Base-by-base conservation (phyloP, 53 echinoderm and acorn worm genomes). In the Glandiceps talaboti region DNA sequence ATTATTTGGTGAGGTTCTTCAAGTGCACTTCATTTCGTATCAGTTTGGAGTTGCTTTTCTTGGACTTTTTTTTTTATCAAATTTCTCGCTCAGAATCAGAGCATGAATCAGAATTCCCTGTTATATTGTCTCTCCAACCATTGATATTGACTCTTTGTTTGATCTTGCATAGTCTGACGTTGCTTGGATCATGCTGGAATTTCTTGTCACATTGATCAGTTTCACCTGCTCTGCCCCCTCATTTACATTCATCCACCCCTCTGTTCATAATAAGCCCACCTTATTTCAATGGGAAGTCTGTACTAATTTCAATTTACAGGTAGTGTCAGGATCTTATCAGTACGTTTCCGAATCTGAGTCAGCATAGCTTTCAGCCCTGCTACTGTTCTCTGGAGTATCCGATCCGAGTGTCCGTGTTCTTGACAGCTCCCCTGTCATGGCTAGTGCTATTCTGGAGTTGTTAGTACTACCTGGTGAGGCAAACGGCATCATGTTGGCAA, bases 331-430 rank as follows among this genome's bases (percentile, higher is more conserved):
- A 6, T 20, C 6, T 20, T 45, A 45, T 20, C 20, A 99, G 83
- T 99, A 99, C 1, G 99, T 99, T 77, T 99, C 99, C 0, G 99
- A 99, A 85, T 99, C 99, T 10, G 93, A 93, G 80, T 99, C 93
- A 27, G 93, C 93, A 33, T 91, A 90, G 76, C 93, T 93, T 79
- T 93, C 99, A 1, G 91, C 91, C 29, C 99, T 33, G 76, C 99
- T 99, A 1, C 91, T 85, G 77, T 88, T 94, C 0, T 32, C 79
- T 6, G 31, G 31, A 30, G 87, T 91, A 27, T 99, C 99, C 81
- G 93, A 93, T 45, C 89, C 89, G 85, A 88, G 85, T 27, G 84
- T 75, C 32, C 87, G 83, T 12, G 93, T 85, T 32, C 92, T 85
- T 27, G 91, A 85, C 0, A 99, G 88, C 83, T 99, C 99, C 0